Evolutionary conservation across 2,888 invertebrate genomes (phyloP).

Genomic region (Villa cingulata): DNA sequence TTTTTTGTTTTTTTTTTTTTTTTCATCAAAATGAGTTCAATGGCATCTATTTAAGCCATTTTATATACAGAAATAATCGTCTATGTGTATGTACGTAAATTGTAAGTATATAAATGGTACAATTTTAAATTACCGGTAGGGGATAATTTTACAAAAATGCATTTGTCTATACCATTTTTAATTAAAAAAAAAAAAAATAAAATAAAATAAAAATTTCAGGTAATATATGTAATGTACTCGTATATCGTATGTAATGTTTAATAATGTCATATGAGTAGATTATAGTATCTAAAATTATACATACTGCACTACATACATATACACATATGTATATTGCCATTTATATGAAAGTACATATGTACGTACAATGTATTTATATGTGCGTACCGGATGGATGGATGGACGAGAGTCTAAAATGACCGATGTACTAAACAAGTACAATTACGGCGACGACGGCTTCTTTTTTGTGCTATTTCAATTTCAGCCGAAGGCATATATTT

Average conservation of each 20-base stretch:
- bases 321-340: too few species aligned
- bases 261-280: too few species aligned
- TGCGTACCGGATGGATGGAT: neutral
- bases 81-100: too few species aligned
- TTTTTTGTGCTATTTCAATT: conserved; percentile 2
- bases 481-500: conserved; percentile 1
- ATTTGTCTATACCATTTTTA: conserved; percentile 6
- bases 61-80: too few species aligned
- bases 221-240: too few species aligned
- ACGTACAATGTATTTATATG: neutral
- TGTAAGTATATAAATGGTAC: neutral
- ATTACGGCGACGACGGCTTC: conserved; percentile 6
- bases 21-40: neutral
- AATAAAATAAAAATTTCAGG: too few species aligned
- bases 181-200: neutral
- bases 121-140: neutral
- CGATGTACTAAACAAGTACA: conserved; percentile 9
- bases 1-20: too few species aligned
- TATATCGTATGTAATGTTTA: too few species aligned
- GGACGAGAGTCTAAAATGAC: conserved; percentile 7
- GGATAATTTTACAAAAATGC: conserved; percentile 8
- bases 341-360: too few species aligned
- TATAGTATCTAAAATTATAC: too few species aligned
- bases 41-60: neutral
- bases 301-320: too few species aligned